These are phyloP conservation scores for Smutsia gigantea DNA, from an alignment of 2,797 vertebrate genomes.

Conservation along the genomic window DNA sequence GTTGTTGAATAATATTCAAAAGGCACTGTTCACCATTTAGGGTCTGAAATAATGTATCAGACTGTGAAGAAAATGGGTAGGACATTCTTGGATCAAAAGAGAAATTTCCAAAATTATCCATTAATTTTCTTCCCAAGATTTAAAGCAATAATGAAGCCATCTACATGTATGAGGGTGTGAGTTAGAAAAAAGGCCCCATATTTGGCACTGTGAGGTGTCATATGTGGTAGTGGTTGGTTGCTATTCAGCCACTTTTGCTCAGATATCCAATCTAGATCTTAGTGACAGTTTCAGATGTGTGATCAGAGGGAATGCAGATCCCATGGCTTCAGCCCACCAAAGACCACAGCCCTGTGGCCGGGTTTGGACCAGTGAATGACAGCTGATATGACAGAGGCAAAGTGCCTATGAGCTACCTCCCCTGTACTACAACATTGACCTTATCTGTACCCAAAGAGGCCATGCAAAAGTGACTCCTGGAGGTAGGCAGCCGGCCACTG, in stretches of 20 bases:
- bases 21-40: not conserved
- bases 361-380: not conserved
- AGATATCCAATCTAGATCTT: not conserved
- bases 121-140: conserved; percentile 29
- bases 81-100: not conserved
- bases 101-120: not conserved
- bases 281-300: not conserved
- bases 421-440: not conserved
- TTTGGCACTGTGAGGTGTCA: not conserved
- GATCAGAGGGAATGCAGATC: not conserved
- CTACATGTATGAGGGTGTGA: not conserved
- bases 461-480: not conserved
- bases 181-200: not conserved
- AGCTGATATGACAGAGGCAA: not conserved
- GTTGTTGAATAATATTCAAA: not conserved
- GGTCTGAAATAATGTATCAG: not conserved
- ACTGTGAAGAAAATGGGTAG: not conserved
- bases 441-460: not conserved
- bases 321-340: not conserved
- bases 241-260: not conserved
- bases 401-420: not conserved
- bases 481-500: not conserved
- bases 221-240: not conserved
- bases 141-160: not conserved
- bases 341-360: too few relatives aligned